Conservation (phyloP, 2,888 invertebrate genomes). For the Gonocerus acuteangulatus region DNA sequence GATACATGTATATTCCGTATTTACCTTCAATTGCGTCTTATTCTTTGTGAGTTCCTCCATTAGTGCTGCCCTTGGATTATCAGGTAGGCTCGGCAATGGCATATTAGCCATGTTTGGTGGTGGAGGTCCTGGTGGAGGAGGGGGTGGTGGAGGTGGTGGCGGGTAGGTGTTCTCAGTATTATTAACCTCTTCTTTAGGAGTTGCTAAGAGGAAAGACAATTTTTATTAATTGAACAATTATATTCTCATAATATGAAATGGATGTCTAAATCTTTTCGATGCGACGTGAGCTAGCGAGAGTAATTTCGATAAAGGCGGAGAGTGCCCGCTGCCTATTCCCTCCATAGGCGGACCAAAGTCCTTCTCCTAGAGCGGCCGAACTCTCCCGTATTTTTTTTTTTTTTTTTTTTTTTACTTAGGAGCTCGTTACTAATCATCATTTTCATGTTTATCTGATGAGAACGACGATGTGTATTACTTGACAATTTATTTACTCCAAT, state of each 20-base stretch:
- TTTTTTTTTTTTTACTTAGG: too few species aligned
- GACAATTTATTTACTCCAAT: too few species aligned
- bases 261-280: not conserved
- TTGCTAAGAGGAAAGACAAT: conserved; percentile 16
- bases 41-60: conserved; percentile 13
- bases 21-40: conserved; percentile 22
- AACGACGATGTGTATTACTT: too few species aligned
- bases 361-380: too few species aligned
- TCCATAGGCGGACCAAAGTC: too few species aligned
- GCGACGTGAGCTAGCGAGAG: too few species aligned
- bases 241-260: not conserved
- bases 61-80: not conserved
- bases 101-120: conserved; percentile 12
- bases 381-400: too few species aligned
- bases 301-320: too few species aligned
- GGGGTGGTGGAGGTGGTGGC: conserved; percentile 29
- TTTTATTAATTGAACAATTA: not conserved
- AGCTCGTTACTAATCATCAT: too few species aligned
- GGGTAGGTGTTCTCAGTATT: conserved; percentile 1
- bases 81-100: not conserved
- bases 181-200: conserved; percentile 12
- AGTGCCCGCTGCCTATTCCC: too few species aligned
- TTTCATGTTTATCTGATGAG: too few species aligned
- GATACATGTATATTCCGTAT: too few species aligned
- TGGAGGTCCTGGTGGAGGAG: conserved; percentile 25